Base-by-base conservation (phyloP, 1,140 invertebrate genomes). In the Orius insidiosus region DNA sequence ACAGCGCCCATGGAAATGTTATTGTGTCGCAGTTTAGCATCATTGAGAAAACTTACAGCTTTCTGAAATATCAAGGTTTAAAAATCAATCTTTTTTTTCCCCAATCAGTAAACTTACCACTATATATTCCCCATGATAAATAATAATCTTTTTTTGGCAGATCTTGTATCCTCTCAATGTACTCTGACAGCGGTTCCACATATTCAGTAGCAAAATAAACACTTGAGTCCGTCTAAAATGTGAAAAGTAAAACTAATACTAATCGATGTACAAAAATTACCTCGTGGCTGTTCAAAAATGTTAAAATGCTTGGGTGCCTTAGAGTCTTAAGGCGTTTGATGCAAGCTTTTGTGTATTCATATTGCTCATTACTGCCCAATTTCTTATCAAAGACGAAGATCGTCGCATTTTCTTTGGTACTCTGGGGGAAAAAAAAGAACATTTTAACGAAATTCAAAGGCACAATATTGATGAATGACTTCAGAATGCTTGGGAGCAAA, bases 261-360 rank as follows among this genome's bases (percentile, higher is more conserved):
- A 38, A 5, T 38, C 5, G 10, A 32, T 3, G 9, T 52, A 47
- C 56, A 39, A 42, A 36, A 34, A 52, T 55, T 62, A 81, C 80
- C 69, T 98, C 94, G 58, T 93, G 73, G 61, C 88, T 94, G 70
- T 98, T 93, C 52, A 97, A 67, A 70, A 85, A 98, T 53, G 86
- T 85, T 55, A 98, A 71, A 61, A 98, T 80, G 66, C 87, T 94
- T 47, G 94, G 94, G 72, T 98, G 94, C 59, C 93, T 70, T 52
- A 98, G 72, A 53, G 93, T 98, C 70, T 97, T 98, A 40, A 97
- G 67, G 63, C 85, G 74, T 67, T 96, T 96, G 5, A 94, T 70
- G 16, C 86, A 74, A 48, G 75, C 71, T 62, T 89, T 87, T 4
- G 87, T 88, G 53, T 87, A 70, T 44, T 89, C 82, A 49, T 85